Percentiles rank a stretch among this genome's conserved stretches.
Evolutionary conservation across 2,113 vertebrate species (phyloP).

Genomic region (Dasyprocta punctata): DNA sequence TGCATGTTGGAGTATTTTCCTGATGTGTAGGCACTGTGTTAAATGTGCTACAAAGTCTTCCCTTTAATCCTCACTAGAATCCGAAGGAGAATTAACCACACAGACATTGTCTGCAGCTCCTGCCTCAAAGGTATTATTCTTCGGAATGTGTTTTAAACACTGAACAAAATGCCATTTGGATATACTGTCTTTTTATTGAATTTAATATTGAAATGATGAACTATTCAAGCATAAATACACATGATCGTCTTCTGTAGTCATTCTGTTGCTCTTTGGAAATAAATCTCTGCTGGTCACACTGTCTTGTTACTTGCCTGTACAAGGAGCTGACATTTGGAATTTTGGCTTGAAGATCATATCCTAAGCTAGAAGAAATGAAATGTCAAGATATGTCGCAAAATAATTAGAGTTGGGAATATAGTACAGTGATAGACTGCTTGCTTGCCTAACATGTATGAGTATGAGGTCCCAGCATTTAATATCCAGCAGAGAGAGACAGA

Average conservation of each 20-base stretch:
- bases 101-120: neutral
- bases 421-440: neutral
- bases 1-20: neutral
- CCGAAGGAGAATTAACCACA: neutral
- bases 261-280: neutral
- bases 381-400: neutral
- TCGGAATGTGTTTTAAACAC: neutral
- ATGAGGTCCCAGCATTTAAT: neutral
- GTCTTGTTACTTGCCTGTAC: neutral
- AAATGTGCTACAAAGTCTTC: neutral
- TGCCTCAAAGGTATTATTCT: neutral
- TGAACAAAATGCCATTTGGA: neutral
- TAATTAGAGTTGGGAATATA: neutral
- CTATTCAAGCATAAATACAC: conserved; percentile 34
- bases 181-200: conserved; percentile 29
- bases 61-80: neutral
- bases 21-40: neutral
- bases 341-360: conserved; percentile 10
- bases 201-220: conserved; percentile 13
- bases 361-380: conserved; percentile 4
- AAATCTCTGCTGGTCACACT: neutral
- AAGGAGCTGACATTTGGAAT: neutral
- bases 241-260: conserved; percentile 17
- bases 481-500: neutral
- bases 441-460: neutral